phyloP scores from a whole-genome alignment of 2,113 vertebrate genomes.

The Phaethornis superciliosus region DNA sequence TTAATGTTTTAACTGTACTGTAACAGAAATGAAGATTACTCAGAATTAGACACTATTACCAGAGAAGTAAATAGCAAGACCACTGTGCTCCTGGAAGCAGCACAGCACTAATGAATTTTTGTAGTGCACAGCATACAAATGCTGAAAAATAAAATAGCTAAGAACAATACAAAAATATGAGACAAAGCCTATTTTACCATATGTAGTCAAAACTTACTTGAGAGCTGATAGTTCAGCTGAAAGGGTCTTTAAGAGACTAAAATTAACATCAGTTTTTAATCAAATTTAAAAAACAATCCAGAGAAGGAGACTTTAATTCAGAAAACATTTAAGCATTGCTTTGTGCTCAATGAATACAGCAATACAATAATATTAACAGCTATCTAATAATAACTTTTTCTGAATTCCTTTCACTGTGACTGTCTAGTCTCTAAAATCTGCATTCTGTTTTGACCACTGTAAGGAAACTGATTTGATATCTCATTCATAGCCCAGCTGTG shows the following conservation, averaged over 20 bases:
- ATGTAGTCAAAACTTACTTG: background rate
- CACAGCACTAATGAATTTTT: background rate
- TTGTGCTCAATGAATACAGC: background rate
- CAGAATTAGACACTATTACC: background rate
- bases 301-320: background rate
- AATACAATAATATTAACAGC: background rate
- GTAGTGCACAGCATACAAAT: background rate
- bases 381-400: background rate
- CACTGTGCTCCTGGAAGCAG: background rate
- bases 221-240: background rate
- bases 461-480: slow-evolving; percentile 54
- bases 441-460: slow-evolving; percentile 35
- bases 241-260: background rate
- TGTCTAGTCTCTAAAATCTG: background rate
- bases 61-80: background rate
- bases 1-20: background rate
- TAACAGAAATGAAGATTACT: background rate
- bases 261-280: background rate
- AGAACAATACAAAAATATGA: background rate
- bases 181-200: background rate
- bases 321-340: background rate
- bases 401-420: background rate
- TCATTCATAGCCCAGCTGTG: slow-evolving; percentile 72
- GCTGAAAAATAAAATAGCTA: background rate
- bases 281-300: background rate